Evolutionary conservation across 23 tunicate species (phyloP), one percentile per base, ranked within the genome.

Genomic region (Halocynthia roretzi): DNA sequence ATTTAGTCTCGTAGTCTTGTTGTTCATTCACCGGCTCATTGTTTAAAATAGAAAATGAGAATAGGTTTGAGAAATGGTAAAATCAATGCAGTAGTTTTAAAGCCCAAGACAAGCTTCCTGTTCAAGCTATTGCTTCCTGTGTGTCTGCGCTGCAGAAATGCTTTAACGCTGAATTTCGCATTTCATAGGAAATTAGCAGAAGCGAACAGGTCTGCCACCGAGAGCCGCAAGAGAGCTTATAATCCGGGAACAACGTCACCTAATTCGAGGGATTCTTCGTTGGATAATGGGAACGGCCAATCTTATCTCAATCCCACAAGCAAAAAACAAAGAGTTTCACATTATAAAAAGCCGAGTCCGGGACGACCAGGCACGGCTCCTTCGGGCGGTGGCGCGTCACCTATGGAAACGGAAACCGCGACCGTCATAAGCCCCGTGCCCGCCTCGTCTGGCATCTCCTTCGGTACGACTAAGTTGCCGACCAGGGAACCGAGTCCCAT

Each of bases 311-410:
- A 89, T 62, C 96, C 96, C 14, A 63, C 82, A 11, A 53, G 64
- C 66, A 89, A 89, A 75, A 89, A 89, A 66, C 61, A 67, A 22
- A 80, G 96, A 61, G 96, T 89, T 2, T 89, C 96, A 8, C 77
- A 75, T 53, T 72, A 72, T 70, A 50, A 67, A 12, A 85, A 80
- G 55, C 65, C 90, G 15, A 85, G 90, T 62, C 90, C 90, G 40
- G 74, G 61, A 62, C 10, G 61, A 8, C 54, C 67, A 51, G 12
- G 72, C 62, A 5, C 54, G 83, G 12, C 88, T 83, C 21, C 77
- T 31, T 50, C 78, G 20, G 50, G 75, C 50, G 63, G 85, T 7
- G 76, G 88, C 65, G 77, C 86, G 19, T 83, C 88, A 18, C 96
- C 96, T 7, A 71, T 81, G 20, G 83, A 87, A 15, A 60, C 77